Percentiles rank a stretch among this genome's conserved stretches.
Conservation (phyloP, 2,797 vertebrate genomes). For the Acrossocheilus fasciatus region DNA sequence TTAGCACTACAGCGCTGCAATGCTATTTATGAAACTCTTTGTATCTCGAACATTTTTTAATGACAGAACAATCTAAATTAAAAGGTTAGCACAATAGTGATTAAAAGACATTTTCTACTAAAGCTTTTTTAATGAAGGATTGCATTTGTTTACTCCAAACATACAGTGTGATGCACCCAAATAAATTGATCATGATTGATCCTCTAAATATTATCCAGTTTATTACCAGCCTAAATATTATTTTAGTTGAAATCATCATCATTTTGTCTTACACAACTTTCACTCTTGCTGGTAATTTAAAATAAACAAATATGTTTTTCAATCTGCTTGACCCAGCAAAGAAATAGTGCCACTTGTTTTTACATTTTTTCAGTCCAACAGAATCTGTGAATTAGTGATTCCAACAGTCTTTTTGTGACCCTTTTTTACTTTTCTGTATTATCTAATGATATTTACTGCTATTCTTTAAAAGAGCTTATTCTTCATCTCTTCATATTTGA, state of each 20-base stretch:
- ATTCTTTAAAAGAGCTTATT: not conserved
- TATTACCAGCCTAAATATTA: not conserved
- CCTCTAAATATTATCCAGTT: not conserved
- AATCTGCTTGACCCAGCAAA: no score
- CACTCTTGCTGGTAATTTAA: not conserved
- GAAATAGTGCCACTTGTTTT: not conserved
- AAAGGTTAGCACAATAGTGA: not conserved
- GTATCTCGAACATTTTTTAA: not conserved
- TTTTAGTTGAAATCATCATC: not conserved
- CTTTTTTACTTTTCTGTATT: not conserved
- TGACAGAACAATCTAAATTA: not conserved
- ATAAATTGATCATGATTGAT: not conserved
- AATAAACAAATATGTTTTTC: no score
- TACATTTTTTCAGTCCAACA: not conserved
- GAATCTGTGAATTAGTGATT: not conserved
- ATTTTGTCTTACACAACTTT: not conserved
- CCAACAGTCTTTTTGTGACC: not conserved
- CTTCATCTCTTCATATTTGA: conserved; percentile 7
- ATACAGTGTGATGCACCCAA: not conserved
- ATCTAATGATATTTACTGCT: not conserved
- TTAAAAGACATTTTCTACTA: not conserved
- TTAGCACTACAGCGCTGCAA: not conserved
- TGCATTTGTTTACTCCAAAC: not conserved
- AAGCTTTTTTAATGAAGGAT: not conserved
- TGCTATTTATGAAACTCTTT: not conserved